Evolutionary conservation across 2,888 invertebrate genomes (phyloP).

Genomic region (Thelaira solivaga): DNA sequence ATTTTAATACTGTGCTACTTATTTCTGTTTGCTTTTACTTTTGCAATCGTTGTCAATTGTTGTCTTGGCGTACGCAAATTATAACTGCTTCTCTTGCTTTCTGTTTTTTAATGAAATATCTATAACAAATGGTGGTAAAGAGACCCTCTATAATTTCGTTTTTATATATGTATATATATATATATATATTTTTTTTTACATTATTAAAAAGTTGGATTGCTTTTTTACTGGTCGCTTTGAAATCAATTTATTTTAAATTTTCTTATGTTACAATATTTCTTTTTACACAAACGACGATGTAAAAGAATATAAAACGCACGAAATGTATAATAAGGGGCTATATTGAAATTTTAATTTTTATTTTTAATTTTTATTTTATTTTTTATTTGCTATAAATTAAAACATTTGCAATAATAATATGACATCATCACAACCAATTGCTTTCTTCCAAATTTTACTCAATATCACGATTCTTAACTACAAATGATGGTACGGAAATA

Average conservation of each 20-base stretch:
- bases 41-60: slow-evolving; percentile 10
- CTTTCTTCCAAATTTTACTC: too few relatives aligned
- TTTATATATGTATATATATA: too few relatives aligned
- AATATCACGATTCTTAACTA: slow-evolving; percentile 18
- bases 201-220: slow-evolving; percentile 14
- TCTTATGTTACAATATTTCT: slow-evolving; percentile 5
- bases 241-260: slow-evolving; percentile 14
- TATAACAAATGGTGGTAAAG: background rate
- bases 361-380: too few relatives aligned
- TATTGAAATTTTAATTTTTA: too few relatives aligned
- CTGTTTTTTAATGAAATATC: slow-evolving; percentile 14
- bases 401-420: slow-evolving; percentile 10
- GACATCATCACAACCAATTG: slow-evolving; percentile 14
- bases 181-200: slow-evolving; percentile 26
- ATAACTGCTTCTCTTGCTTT: background rate
- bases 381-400: slow-evolving; percentile 12
- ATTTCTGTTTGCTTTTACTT: background rate
- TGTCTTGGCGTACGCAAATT: background rate
- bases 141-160: slow-evolving; percentile 11
- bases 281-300: slow-evolving; percentile 5
- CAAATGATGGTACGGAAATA: too few relatives aligned
- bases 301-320: slow-evolving; percentile 26
- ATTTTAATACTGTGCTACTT: background rate
- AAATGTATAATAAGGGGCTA: too few relatives aligned
- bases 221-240: slow-evolving; percentile 13